A percentile compares a stretch with the other conserved stretches of the same genome.
Evolutionary conservation across 2,888 invertebrate genomes (phyloP).

Genomic region (Teleiodes luculella): DNA sequence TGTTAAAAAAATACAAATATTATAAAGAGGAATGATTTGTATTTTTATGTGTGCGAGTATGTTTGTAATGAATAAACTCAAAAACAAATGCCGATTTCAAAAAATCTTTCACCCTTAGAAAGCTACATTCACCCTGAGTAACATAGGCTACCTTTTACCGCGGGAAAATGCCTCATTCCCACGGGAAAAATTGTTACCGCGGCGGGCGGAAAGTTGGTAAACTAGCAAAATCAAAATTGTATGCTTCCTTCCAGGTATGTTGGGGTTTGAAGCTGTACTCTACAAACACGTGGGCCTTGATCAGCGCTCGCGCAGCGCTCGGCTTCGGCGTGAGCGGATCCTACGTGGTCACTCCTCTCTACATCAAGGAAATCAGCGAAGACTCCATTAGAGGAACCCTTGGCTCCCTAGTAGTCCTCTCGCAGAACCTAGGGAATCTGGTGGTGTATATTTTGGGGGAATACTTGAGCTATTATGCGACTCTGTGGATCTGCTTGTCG

Average conservation of each 20-base stretch:
- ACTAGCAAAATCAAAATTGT: too few species aligned
- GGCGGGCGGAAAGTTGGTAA: too few species aligned
- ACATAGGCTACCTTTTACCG: too few species aligned
- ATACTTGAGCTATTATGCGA: constrained; percentile 59
- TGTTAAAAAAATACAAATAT: too few species aligned
- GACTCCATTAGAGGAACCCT: constrained; percentile 64
- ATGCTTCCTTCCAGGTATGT: constrained; percentile 45
- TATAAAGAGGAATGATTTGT: too few species aligned
- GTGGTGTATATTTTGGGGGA: constrained; percentile 63
- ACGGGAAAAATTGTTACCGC: too few species aligned
- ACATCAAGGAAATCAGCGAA: constrained; percentile 71
- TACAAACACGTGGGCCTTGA: constrained; percentile 64
- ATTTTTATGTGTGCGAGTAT: too few species aligned
- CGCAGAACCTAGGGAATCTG: constrained; percentile 49
- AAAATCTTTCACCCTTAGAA: too few species aligned
- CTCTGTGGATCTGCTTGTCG: constrained; percentile 61
- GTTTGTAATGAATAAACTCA: too few species aligned
- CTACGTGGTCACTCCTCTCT: constrained; percentile 67
- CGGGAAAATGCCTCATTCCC: too few species aligned
- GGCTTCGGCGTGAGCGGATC: constrained; percentile 65
- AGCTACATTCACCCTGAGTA: too few species aligned
- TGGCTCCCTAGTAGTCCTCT: constrained; percentile 62
- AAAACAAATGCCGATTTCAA: too few species aligned
- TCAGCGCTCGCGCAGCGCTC: constrained; percentile 60
- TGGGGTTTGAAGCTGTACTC: constrained; percentile 67